Base-by-base conservation (phyloP, 2,888 invertebrate species). In the Scotopteryx bipunctaria region DNA sequence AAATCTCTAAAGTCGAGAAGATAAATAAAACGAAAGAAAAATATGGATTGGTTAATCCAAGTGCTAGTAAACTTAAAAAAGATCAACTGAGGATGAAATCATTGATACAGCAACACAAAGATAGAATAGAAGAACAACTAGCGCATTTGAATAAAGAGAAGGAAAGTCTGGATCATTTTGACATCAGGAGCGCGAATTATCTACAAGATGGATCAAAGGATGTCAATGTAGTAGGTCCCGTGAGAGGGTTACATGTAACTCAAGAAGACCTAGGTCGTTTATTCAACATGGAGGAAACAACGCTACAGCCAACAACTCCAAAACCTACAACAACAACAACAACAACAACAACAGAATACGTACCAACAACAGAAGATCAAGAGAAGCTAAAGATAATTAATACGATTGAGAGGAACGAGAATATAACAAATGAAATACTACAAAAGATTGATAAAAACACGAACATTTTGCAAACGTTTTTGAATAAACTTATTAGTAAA, bases 361-460 rank as follows among this genome's bases (percentile, higher is more conserved):
- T 53, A 42, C 33, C 43, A 32, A 55, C 35, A 5, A 59, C 55
- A 21, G 43, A 40, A 49, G 29, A 57, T 1, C 14, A 35, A 2
- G 13, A 33, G 1, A 33, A 68, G 52, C 54, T 43, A 0, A 69
- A 69, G 50, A 60, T 81, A 1, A 49, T 78, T 1, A 62, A 59
- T 0, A 70, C 71, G 0, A 76, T 83, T 5, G 69, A 78, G 44
- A 65, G 67, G 42, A 83, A 83, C n/a, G 80, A 81, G 1, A 76
- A 78, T 13, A 38, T 82, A 5, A 85, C 86, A 0, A 73, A 73
- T 11, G 73, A 78, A 56, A 81, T 89, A 9, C 52, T 89, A 11
- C 71, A 68, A n/a, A 83, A 82, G 57, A 80, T 88, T 0, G 81
- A 86, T 23, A 71, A 56, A 46, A 88, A 88, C 33, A 86, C 87